Percentiles rank a stretch among this genome's conserved stretches.
phyloP scores from a whole-genome alignment of 2,888 invertebrate species.

The Corythucha ciliata region DNA sequence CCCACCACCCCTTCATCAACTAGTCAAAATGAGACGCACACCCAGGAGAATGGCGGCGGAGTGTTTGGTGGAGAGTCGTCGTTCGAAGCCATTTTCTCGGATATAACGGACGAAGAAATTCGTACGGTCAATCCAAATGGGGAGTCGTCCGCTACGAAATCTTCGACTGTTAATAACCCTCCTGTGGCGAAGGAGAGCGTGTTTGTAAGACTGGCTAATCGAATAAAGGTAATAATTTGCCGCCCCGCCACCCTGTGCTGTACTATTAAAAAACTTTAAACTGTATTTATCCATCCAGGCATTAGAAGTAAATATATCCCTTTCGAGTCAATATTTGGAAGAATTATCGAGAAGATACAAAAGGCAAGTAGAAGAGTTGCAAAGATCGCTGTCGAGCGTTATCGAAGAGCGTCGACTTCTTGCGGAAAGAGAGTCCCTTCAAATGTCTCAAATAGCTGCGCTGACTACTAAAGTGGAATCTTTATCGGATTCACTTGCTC shows the following conservation, averaged over 20 bases:
- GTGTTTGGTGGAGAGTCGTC: no score
- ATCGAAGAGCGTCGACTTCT: constrained; percentile 59
- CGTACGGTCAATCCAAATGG: constrained; percentile 23
- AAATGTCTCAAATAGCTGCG: constrained; percentile 64
- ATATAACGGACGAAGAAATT: constrained; percentile 32
- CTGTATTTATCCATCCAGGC: constrained; percentile 47
- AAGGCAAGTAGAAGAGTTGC: constrained; percentile 93
- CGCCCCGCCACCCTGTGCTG: no score
- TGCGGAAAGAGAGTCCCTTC: constrained; percentile 65
- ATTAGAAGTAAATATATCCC: constrained; percentile 91
- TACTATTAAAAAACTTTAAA: neutral
- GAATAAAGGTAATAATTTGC: constrained; percentile 75
- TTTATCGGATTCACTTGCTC: constrained; percentile 52
- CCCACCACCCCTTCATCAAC: no score
- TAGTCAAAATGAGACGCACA: no score
- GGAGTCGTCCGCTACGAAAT: constrained; percentile 41
- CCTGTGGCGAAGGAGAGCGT: constrained; percentile 74
- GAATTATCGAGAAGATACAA: constrained; percentile 91
- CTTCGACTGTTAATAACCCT: constrained; percentile 37
- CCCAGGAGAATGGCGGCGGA: no score
- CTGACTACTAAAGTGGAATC: constrained; percentile 56
- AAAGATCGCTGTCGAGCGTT: constrained; percentile 70
- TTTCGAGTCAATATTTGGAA: constrained; percentile 92
- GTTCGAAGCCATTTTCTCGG: no score
- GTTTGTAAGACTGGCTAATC: constrained; percentile 89